These are phyloP conservation scores for Pantherophis vulpinus DNA, from an alignment of 2,797 vertebrate genomes.

Conservation along the genomic window DNA sequence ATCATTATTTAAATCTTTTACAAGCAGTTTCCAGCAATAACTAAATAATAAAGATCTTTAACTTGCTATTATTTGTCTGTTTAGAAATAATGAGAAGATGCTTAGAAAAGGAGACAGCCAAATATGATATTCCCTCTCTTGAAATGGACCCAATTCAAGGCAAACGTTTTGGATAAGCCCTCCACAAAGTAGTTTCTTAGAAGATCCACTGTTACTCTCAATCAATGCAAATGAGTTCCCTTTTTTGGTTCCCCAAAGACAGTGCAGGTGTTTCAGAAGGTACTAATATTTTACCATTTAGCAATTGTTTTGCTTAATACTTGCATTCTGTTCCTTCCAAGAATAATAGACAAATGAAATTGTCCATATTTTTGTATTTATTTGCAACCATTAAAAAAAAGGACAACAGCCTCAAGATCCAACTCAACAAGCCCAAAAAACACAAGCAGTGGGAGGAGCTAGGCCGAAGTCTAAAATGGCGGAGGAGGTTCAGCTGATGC, in stretches of 20 bases:
- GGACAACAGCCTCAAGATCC: too few relatives aligned
- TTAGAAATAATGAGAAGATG: background rate
- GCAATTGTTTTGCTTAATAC: background rate
- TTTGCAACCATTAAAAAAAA: background rate
- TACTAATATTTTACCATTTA: background rate
- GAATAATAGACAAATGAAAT: background rate
- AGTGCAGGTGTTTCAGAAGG: background rate
- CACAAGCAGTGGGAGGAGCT: too few relatives aligned
- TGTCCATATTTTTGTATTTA: background rate
- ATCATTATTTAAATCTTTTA: background rate
- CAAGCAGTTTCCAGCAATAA: constrained; percentile 7
- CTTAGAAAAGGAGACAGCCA: background rate
- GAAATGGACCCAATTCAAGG: background rate
- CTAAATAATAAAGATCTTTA: background rate
- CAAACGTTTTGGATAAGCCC: background rate
- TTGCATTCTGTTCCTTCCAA: background rate
- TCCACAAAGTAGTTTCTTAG: background rate
- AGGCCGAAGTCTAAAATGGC: too few relatives aligned
- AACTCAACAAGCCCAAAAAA: too few relatives aligned
- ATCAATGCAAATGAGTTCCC: background rate
- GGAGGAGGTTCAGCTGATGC: too few relatives aligned
- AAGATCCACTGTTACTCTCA: background rate
- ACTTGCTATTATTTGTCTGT: background rate
- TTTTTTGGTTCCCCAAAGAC: background rate
- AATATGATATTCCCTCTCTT: background rate